A percentile compares a stretch with the other conserved stretches of the same genome.
phyloP scores from a whole-genome alignment of 2,888 invertebrate species.

The Agrotis segetum region DNA sequence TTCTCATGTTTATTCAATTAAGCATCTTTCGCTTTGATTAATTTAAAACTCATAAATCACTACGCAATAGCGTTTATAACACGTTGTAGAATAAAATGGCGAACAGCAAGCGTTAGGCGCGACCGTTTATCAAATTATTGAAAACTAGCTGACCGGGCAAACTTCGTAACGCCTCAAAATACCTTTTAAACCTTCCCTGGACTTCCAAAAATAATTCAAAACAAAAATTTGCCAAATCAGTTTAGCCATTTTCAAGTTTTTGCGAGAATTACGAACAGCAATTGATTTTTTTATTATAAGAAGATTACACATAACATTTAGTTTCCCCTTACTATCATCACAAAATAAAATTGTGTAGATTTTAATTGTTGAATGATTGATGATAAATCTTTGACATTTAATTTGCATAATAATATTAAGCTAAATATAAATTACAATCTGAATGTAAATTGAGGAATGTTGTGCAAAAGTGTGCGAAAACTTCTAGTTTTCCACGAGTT shows the following conservation, averaged over 20 bases:
- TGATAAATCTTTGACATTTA: slow-evolving; percentile 35
- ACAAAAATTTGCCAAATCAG: too few relatives aligned
- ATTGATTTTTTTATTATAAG: too few relatives aligned
- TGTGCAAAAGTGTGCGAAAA: background rate
- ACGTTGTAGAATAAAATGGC: slow-evolving; percentile 33
- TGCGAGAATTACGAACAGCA: too few relatives aligned
- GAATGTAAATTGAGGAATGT: slow-evolving; percentile 1
- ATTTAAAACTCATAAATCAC: slow-evolving; percentile 54
- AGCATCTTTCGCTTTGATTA: slow-evolving; percentile 28
- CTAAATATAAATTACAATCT: slow-evolving; percentile 23
- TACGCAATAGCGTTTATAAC: slow-evolving; percentile 17
- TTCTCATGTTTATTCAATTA: slow-evolving; percentile 49
- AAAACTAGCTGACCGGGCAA: too few relatives aligned
- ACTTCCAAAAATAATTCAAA: too few relatives aligned
- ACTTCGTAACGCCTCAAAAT: too few relatives aligned
- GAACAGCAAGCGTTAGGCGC: slow-evolving; percentile 27
- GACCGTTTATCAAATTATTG: slow-evolving; percentile 49
- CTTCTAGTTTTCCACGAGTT: background rate
- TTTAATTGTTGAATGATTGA: slow-evolving; percentile 52
- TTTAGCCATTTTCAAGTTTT: too few relatives aligned
- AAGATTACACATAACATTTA: slow-evolving; percentile 12
- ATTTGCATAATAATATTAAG: slow-evolving; percentile 22
- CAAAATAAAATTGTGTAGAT: slow-evolving; percentile 12
- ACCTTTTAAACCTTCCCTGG: too few relatives aligned
- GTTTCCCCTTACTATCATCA: background rate